A percentile compares a stretch with the other conserved stretches of the same genome.
phyloP scores from a whole-genome alignment of 2,888 invertebrate species.

The Eristalis arbustorum region DNA sequence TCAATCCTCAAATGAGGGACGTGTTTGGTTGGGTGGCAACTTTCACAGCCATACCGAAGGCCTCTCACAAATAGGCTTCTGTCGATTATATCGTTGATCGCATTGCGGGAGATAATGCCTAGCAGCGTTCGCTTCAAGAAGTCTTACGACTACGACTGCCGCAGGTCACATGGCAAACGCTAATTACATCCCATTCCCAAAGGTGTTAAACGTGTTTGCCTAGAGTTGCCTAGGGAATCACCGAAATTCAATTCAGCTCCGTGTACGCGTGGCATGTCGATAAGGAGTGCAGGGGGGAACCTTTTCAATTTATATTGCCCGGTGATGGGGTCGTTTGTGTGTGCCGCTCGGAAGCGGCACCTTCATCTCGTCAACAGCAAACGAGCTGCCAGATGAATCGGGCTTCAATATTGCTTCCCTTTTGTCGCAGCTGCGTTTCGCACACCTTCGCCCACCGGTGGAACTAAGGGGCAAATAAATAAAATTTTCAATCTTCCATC shows the following conservation, averaged over 20 bases:
- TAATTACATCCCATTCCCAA: not conserved
- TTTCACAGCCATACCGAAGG: not conserved
- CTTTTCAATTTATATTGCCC: not conserved
- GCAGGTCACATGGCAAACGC: not conserved
- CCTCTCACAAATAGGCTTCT: not conserved
- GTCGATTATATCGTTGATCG: not conserved
- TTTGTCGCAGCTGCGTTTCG: conserved; percentile 41
- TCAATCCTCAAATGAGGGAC: not conserved
- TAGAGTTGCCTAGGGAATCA: not conserved
- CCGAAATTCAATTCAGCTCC: not conserved
- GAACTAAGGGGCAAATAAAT: not conserved
- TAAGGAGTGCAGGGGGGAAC: not conserved
- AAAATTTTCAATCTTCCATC: not conserved
- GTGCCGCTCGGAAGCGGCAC: not conserved
- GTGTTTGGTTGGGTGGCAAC: not conserved
- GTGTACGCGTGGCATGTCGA: not conserved
- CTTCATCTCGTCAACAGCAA: not conserved
- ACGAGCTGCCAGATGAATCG: conserved; percentile 34
- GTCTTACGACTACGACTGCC: not conserved
- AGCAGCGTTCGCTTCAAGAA: too few species aligned
- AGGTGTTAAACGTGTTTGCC: not conserved
- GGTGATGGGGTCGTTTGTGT: not conserved
- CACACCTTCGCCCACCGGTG: not conserved
- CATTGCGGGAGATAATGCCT: not conserved
- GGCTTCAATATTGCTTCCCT: conserved; percentile 39